Percentiles rank a stretch among this genome's conserved stretches.
Evolutionary conservation across 2,797 vertebrate species (phyloP).

Genomic region (Antrozous pallidus): DNA sequence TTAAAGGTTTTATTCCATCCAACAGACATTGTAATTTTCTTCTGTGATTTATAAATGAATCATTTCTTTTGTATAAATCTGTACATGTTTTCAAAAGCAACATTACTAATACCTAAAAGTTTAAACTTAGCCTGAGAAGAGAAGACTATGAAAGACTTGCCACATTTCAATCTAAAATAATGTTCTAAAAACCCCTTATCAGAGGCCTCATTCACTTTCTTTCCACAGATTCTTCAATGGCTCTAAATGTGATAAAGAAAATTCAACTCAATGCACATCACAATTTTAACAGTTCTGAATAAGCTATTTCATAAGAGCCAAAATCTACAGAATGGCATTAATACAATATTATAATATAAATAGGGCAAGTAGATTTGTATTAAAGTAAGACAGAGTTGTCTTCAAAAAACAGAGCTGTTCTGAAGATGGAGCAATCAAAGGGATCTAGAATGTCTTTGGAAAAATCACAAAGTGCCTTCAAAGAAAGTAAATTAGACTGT

Average conservation of each 20-base stretch:
- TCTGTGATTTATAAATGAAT: slow-evolving; percentile 42
- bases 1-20: slow-evolving; percentile 29
- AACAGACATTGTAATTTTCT: neutral
- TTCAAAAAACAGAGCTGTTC: slow-evolving; percentile 24
- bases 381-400: slow-evolving; percentile 11
- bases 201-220: slow-evolving; percentile 46
- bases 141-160: neutral
- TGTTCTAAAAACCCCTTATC: neutral
- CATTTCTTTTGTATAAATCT: slow-evolving; percentile 43
- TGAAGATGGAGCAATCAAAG: neutral
- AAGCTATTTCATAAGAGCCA: slow-evolving; percentile 16
- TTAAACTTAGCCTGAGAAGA: slow-evolving; percentile 43
- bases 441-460: slow-evolving; percentile 26
- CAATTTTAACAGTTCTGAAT: slow-evolving; percentile 45
- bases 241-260: slow-evolving; percentile 51
- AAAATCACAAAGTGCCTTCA: slow-evolving; percentile 56
- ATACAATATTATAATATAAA: slow-evolving; percentile 48
- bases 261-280: slow-evolving; percentile 42
- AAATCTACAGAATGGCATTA: slow-evolving; percentile 19
- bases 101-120: slow-evolving; percentile 52
- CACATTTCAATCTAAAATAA: slow-evolving; percentile 19
- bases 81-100: slow-evolving; percentile 51
- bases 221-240: slow-evolving; percentile 22
- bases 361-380: slow-evolving; percentile 14
- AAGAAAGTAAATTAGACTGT: neutral